Percentiles rank a stretch among this genome's conserved stretches.
Evolutionary conservation across 2,888 invertebrate genomes (phyloP).

Genomic region (Pristionchus mayeri): DNA sequence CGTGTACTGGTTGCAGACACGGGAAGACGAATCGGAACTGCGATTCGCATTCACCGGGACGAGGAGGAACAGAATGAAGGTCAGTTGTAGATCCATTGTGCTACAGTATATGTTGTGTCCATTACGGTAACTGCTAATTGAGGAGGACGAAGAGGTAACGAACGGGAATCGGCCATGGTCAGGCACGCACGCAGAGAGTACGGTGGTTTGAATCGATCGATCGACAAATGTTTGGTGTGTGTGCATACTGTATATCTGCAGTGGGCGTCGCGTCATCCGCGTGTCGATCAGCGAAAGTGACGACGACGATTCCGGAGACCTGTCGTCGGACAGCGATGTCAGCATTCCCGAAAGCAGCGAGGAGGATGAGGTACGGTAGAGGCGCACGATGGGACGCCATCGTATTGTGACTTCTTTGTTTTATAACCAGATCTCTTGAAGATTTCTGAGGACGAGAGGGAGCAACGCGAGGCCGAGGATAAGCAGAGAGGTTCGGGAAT

Average conservation of each 20-base stretch:
- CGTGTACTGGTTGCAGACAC: background rate
- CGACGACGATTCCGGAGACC: too few relatives aligned
- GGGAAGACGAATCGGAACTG: background rate
- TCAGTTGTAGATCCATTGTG: background rate
- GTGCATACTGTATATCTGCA: too few relatives aligned
- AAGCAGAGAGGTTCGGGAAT: background rate
- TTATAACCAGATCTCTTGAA: background rate
- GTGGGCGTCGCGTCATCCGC: too few relatives aligned
- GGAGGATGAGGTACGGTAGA: slow-evolving; percentile 11
- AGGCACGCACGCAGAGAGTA: too few relatives aligned
- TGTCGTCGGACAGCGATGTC: background rate
- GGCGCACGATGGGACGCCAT: background rate
- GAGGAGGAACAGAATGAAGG: slow-evolving; percentile 17
- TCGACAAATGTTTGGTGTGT: too few relatives aligned
- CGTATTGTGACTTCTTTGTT: background rate
- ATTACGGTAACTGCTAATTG: background rate
- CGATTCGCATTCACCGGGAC: background rate
- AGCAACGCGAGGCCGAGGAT: background rate
- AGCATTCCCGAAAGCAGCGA: background rate
- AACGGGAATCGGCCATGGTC: too few relatives aligned
- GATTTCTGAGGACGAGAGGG: background rate
- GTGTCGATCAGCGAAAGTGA: too few relatives aligned
- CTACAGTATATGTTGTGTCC: background rate
- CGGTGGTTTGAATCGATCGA: too few relatives aligned
- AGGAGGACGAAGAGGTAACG: background rate